phyloP scores from a whole-genome alignment of 1,140 invertebrate genomes.

The Paramacrobiotus metropolitanus region DNA sequence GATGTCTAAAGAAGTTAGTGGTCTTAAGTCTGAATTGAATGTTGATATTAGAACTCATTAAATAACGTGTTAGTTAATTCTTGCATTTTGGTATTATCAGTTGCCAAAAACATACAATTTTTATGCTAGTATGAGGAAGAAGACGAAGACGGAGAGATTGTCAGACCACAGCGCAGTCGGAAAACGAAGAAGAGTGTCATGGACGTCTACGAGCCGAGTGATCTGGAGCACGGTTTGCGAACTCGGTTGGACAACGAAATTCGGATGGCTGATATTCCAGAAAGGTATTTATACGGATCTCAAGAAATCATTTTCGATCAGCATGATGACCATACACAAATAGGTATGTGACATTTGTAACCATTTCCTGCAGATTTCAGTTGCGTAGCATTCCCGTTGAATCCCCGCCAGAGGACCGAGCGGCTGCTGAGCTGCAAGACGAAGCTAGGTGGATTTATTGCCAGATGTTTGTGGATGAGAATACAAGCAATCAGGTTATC shows the following conservation, averaged over 20 bases:
- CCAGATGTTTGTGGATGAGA: conserved; percentile 23
- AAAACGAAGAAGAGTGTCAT: conserved; percentile 44
- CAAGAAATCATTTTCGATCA: no score
- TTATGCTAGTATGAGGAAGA: conserved; percentile 24
- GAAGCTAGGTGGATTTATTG: conserved; percentile 96
- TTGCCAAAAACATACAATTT: not conserved
- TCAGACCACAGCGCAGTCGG: conserved; percentile 36
- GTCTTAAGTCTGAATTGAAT: no score
- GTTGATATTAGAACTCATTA: not conserved
- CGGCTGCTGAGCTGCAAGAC: conserved; percentile 55
- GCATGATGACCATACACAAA: no score
- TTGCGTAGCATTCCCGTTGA: conserved; percentile 49
- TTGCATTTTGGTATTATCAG: not conserved
- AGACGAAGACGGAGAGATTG: conserved; percentile 23
- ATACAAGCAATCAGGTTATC: conserved; percentile 3
- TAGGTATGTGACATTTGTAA: not conserved
- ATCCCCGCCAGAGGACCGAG: conserved; percentile 44
- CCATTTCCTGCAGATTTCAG: conserved; percentile 37
- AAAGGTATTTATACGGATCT: no score
- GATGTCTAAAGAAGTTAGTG: no score
- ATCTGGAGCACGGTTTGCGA: conserved; percentile 82
- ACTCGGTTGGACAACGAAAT: conserved; percentile 81
- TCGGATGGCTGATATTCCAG: conserved; percentile 62
- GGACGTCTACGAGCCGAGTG: conserved; percentile 77
- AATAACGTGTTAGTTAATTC: not conserved